Conservation (phyloP, 2,888 invertebrate species). For the Zhuqinia jingwanae region DNA sequence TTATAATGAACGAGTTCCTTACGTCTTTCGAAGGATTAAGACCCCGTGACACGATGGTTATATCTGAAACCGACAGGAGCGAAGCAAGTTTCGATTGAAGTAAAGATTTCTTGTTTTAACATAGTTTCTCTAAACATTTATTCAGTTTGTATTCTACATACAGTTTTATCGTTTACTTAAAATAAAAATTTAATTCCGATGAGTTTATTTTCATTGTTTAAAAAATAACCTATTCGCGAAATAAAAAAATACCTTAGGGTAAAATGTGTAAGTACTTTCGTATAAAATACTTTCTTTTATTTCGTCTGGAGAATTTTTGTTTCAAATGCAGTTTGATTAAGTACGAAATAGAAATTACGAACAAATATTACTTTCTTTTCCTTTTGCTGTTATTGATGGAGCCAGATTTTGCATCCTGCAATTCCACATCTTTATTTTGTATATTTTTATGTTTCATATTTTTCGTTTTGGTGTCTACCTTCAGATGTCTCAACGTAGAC, state of each 20-base stretch:
- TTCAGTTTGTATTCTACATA: too few relatives aligned
- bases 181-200: too few relatives aligned
- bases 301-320: too few relatives aligned
- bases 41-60: not conserved
- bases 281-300: too few relatives aligned
- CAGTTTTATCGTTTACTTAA: too few relatives aligned
- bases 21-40: constrained; percentile 34
- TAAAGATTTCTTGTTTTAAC: not conserved
- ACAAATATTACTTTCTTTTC: not conserved
- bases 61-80: not conserved
- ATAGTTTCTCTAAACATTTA: too few relatives aligned
- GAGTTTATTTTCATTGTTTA: too few relatives aligned
- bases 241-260: too few relatives aligned
- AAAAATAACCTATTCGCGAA: too few relatives aligned
- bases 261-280: too few relatives aligned
- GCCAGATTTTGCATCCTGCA: not conserved
- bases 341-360: too few relatives aligned
- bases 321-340: too few relatives aligned
- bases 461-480: constrained; percentile 30
- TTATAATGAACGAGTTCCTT: not conserved
- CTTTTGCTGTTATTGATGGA: not conserved
- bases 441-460: not conserved
- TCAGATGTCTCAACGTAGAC: constrained; percentile 73
- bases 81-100: not conserved
- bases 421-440: not conserved